Conservation (phyloP, 2,113 vertebrate genomes). For the Macquaria australasica region DNA sequence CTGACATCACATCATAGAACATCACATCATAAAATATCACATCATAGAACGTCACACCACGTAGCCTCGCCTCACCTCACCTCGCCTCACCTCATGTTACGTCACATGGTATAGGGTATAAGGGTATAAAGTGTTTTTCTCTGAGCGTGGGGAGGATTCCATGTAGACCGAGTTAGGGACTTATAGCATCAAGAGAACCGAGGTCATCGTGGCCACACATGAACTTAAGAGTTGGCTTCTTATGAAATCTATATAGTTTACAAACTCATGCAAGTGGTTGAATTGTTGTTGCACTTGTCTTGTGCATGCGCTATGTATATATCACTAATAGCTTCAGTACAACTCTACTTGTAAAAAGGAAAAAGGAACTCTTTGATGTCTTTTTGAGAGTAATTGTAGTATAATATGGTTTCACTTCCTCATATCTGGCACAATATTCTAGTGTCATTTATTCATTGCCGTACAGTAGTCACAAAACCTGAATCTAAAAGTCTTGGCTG, state of each 20-base stretch:
- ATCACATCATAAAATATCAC: background rate
- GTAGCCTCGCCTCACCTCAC: background rate
- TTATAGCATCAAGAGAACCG: background rate
- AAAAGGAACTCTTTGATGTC: background rate
- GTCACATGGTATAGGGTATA: background rate
- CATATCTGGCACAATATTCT: background rate
- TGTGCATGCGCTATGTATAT: background rate
- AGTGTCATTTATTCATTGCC: background rate
- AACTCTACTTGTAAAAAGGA: background rate
- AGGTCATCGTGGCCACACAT: background rate
- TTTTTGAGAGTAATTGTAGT: background rate
- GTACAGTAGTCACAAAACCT: background rate
- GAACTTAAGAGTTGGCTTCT: background rate
- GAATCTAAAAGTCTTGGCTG: background rate
- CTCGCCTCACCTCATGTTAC: background rate
- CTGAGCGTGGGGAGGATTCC: background rate
- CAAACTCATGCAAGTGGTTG: background rate
- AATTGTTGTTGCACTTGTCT: background rate
- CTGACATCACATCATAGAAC: conserved; percentile 6
- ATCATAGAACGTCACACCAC: background rate
- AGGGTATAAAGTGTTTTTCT: background rate
- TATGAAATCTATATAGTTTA: background rate
- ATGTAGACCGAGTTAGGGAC: background rate
- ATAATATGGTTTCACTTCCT: background rate
- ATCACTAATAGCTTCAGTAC: background rate